These are phyloP conservation scores for Aphidius gifuensis DNA, from an alignment of 1,140 invertebrate species.

Conservation along the genomic window DNA sequence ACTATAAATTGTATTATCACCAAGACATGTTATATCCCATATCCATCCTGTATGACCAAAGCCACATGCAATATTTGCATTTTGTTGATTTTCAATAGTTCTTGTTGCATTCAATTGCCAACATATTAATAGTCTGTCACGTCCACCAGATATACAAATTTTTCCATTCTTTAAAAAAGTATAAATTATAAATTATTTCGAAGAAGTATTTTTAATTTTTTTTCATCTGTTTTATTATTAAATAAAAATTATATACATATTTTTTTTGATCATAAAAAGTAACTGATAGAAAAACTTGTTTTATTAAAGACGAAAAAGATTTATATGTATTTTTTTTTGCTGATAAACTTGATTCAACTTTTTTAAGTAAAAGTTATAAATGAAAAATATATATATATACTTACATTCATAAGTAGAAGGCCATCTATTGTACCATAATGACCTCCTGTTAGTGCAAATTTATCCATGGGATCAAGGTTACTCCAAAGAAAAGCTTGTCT, in stretches of 20 bases:
- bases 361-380: slow-evolving; percentile 1
- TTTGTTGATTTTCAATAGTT: slow-evolving; percentile 18
- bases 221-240: no score
- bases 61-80: slow-evolving; percentile 19
- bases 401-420: slow-evolving; percentile 44
- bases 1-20: slow-evolving; percentile 42
- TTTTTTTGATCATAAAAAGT: no score
- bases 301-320: no score
- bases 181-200: no score
- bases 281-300: no score
- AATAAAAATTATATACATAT: no score
- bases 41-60: slow-evolving; percentile 50
- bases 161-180: slow-evolving; percentile 34
- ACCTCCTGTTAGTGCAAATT: slow-evolving; percentile 31
- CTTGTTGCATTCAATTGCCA: slow-evolving; percentile 32
- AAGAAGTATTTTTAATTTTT: no score
- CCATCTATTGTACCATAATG: slow-evolving; percentile 45
- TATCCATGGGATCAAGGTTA: slow-evolving; percentile 31
- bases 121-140: slow-evolving; percentile 42
- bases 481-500: slow-evolving; percentile 40
- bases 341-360: neutral
- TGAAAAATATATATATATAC: slow-evolving; percentile 17
- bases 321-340: neutral
- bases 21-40: slow-evolving; percentile 44
- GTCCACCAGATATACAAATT: slow-evolving; percentile 45